Percentiles rank a stretch among this genome's conserved stretches.
phyloP scores from a whole-genome alignment of 2,888 invertebrate species.

The Brachynemurus nebulosus region DNA sequence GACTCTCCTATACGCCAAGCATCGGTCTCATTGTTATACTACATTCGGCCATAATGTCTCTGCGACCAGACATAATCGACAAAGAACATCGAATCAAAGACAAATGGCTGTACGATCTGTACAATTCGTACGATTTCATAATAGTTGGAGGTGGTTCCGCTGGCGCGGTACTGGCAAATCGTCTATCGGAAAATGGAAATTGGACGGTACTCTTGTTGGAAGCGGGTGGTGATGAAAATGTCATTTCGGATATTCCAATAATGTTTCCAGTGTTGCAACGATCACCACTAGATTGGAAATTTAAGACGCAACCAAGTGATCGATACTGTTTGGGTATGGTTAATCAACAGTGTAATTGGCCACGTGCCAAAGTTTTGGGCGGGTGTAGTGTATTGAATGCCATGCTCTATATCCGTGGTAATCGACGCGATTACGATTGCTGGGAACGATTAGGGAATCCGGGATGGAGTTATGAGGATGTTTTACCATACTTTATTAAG shows the following conservation, averaged over 20 bases:
- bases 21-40: conserved; percentile 48
- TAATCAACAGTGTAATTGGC: conserved; percentile 54
- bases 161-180: conserved; percentile 63
- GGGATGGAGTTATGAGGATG: conserved; percentile 67
- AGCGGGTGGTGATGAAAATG: conserved; percentile 63
- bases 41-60: conserved; percentile 44
- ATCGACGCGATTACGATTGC: conserved; percentile 68
- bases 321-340: conserved; percentile 54
- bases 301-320: conserved; percentile 56
- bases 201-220: conserved; percentile 66
- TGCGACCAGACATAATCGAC: conserved; percentile 61
- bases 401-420: conserved; percentile 80
- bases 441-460: conserved; percentile 62
- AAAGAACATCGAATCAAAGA: conserved; percentile 44
- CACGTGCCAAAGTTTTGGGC: conserved; percentile 63
- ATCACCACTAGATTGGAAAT: conserved; percentile 70
- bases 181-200: conserved; percentile 56
- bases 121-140: conserved; percentile 60
- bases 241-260: conserved; percentile 56
- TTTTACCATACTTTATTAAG: conserved; percentile 66
- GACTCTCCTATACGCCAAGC: conserved; percentile 49
- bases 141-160: conserved; percentile 73
- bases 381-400: conserved; percentile 79
- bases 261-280: conserved; percentile 57
- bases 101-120: conserved; percentile 36